phyloP scores from a whole-genome alignment of 2,113 vertebrate species.

The Anas platyrhynchos region DNA sequence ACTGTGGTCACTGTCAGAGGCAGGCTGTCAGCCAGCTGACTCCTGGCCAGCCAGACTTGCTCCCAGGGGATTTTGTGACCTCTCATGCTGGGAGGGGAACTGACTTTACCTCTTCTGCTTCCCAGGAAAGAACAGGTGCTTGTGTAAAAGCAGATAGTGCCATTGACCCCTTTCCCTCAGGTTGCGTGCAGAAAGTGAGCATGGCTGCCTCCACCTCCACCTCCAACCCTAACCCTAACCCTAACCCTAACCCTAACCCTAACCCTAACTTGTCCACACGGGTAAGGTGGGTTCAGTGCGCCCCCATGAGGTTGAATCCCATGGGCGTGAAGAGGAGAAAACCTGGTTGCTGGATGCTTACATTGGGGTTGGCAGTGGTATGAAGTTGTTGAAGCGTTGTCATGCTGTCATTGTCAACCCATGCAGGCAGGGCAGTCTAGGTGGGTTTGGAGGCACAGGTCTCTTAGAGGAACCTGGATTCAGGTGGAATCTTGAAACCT shows the following conservation, averaged over 20 bases:
- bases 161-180: background rate
- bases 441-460: background rate
- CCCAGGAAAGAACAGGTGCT: background rate
- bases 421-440: background rate
- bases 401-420: background rate
- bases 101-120: background rate
- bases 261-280: too few relatives aligned
- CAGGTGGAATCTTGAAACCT: background rate
- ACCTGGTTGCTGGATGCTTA: background rate
- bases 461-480: background rate
- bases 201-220: too few relatives aligned
- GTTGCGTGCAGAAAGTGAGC: background rate
- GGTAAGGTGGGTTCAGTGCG: background rate
- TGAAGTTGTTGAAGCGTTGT: too few relatives aligned
- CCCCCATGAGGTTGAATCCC: too few relatives aligned
- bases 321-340: background rate
- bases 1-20: background rate
- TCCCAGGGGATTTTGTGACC: background rate
- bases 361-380: background rate
- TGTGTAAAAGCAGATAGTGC: background rate
- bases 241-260: too few relatives aligned
- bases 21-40: background rate
- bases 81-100: background rate
- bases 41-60: background rate
- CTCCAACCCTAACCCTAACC: too few relatives aligned